phyloP scores from a whole-genome alignment of 2,888 invertebrate species.

The Limnephilus rhombicus region DNA sequence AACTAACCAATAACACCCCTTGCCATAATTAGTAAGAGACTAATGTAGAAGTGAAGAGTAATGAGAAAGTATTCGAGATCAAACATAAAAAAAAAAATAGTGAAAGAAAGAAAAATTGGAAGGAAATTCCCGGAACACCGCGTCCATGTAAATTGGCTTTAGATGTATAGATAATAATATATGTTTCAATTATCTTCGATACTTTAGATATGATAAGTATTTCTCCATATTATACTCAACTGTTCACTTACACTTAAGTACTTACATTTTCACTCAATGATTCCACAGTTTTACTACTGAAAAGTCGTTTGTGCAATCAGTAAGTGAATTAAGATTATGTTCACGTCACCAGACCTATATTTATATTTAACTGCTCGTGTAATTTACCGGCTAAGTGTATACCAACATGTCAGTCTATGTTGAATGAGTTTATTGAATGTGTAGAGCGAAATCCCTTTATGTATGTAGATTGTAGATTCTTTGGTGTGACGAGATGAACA shows the following conservation, averaged over 20 bases:
- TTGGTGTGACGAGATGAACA: neutral
- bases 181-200: neutral
- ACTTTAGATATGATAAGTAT: neutral
- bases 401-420: neutral
- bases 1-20: too few species aligned
- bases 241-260: neutral
- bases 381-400: neutral
- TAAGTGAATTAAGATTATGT: neutral
- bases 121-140: neutral
- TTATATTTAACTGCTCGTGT: neutral
- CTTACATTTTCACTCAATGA: neutral
- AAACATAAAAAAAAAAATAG: too few species aligned
- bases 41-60: too few species aligned
- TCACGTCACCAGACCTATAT: neutral
- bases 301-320: neutral
- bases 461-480: neutral
- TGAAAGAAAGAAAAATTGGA: neutral
- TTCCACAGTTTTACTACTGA: neutral
- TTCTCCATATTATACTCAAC: neutral
- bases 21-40: too few species aligned
- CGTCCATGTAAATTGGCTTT: neutral
- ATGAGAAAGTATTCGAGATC: too few species aligned
- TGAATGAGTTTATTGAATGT: neutral
- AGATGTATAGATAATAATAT: neutral
- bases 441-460: neutral